These are phyloP conservation scores for Sinocyclocheilus anophthalmus DNA, from an alignment of 2,113 vertebrate species.

Conservation along the genomic window DNA sequence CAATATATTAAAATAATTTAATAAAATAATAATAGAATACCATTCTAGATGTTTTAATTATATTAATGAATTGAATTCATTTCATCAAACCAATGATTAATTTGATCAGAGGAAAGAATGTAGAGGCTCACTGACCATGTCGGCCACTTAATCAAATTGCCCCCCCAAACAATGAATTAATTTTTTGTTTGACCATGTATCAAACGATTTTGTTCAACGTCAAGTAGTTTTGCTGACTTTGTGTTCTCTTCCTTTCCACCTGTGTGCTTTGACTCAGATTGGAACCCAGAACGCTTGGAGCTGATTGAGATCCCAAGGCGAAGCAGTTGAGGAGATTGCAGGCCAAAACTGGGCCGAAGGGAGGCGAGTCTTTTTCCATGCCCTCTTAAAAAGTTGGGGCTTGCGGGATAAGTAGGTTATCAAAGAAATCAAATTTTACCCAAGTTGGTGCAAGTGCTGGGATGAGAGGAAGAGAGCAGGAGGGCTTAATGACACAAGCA, in stretches of 20 bases:
- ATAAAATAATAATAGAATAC: not conserved
- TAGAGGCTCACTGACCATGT: not conserved
- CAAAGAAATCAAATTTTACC: not conserved
- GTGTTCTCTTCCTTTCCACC: not conserved
- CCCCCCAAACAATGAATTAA: not conserved
- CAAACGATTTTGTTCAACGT: not conserved
- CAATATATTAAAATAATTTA: not conserved
- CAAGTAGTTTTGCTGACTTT: not conserved
- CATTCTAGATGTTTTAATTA: not conserved
- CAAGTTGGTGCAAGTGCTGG: too few relatives aligned
- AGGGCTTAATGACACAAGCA: too few relatives aligned
- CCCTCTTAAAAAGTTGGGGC: not conserved
- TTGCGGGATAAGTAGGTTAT: not conserved
- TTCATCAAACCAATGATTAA: too few relatives aligned
- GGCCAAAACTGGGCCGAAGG: constrained; percentile 90
- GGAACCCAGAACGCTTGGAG: constrained; percentile 94
- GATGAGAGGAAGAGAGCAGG: too few relatives aligned
- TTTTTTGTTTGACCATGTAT: not conserved
- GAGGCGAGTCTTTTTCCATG: constrained; percentile 77
- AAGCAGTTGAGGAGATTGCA: constrained; percentile 94
- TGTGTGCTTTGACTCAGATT: constrained; percentile 73
- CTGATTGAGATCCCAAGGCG: constrained; percentile 93
- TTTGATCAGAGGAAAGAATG: too few relatives aligned
- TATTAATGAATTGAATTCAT: too few relatives aligned
- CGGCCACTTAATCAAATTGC: not conserved